Evolutionary conservation across 1,140 invertebrate species (phyloP), one percentile per base, ranked within the genome.

Genomic region (Drosophila lacteicornis): DNA sequence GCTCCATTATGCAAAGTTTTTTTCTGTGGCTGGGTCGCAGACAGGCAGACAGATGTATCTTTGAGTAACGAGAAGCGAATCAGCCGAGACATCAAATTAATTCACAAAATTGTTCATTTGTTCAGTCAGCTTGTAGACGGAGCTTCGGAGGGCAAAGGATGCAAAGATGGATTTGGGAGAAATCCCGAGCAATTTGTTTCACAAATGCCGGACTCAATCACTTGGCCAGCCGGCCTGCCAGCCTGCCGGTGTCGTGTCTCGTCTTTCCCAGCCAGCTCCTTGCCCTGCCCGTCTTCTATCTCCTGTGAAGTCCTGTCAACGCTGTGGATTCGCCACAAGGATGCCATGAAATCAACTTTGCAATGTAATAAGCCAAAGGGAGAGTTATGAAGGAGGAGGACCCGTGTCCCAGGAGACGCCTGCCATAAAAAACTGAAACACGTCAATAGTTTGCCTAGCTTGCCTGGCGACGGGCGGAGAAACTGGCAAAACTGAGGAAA

Each of bases 161-260:
- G 15, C 58, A 66, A 47, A 42, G 49, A 62, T 47, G 67, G 65
- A 75, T 68, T 76, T 79, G 53, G 46, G 19, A 36, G 43, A 61
- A 83, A 82, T 69, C 63, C 19, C 8, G 51, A 66, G 50, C 84
- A 83, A 83, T 86, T 87, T 83, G 76, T 79, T 68, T 61, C 57
- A 59, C 80, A 86, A 87, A 69, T 82, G 75, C 49, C 79, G 58
- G 68, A 71, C 74, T 87, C 76, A 88, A 82, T 87, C 83, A 83
- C 60, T 77, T 56, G 68, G 46, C 9, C 22, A 43, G 57, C n/a
- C 42, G 1, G 42, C 42, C 42, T 17, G 36, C 53, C 36, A 40
- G 36, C 36, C 36, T 38, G 53, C 36, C 30, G 57, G 62, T 42
- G 15, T 45, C 46, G 30, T 60, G 46, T 38, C 46, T 47, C 62